Conservation (phyloP, 2,113 vertebrate species). For the Neomonachus schauinslandi region DNA sequence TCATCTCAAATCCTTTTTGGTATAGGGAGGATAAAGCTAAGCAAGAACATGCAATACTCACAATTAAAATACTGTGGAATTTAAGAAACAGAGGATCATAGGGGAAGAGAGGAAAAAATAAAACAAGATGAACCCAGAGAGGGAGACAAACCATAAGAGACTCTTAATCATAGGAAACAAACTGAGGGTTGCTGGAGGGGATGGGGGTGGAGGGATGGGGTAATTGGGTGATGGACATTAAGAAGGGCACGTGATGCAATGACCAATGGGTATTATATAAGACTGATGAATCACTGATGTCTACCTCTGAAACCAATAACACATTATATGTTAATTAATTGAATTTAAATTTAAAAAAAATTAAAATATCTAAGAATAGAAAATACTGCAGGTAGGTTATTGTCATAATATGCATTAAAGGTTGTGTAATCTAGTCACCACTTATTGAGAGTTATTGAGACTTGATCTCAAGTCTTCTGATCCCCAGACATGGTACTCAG, state of each 20-base stretch:
- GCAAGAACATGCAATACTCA: background rate
- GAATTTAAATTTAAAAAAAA: background rate
- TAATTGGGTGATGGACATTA: background rate
- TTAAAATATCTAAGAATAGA: background rate
- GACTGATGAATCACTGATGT: background rate
- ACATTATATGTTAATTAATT: background rate
- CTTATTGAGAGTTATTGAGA: background rate
- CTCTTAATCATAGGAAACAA: background rate
- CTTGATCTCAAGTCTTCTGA: conserved; percentile 3
- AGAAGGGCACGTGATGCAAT: background rate
- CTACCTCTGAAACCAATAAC: background rate
- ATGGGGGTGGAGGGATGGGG: background rate
- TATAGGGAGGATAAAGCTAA: background rate
- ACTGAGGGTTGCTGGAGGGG: background rate
- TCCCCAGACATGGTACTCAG: background rate
- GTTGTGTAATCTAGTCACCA: background rate
- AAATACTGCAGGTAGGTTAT: background rate
- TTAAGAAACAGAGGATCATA: background rate
- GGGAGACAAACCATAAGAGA: background rate
- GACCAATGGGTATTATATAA: too few species aligned
- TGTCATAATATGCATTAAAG: background rate
- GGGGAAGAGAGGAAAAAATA: background rate
- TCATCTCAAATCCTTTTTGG: background rate
- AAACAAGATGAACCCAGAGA: background rate
- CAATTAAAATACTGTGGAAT: background rate